These are phyloP conservation scores for Gryllus longicercus DNA, from an alignment of 2,888 invertebrate genomes.

Conservation along the genomic window DNA sequence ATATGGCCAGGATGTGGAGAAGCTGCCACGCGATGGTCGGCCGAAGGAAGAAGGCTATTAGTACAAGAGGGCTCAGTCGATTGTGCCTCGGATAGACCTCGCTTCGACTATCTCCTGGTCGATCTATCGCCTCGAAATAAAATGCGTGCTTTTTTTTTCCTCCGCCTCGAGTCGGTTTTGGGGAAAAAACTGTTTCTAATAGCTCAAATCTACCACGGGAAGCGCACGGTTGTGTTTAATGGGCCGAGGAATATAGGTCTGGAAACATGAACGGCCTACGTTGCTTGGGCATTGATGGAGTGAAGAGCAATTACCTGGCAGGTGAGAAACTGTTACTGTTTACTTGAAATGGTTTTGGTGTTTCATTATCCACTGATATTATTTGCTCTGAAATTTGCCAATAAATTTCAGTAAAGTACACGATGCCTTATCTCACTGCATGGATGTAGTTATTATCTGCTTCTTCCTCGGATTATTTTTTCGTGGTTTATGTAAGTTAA, in stretches of 20 bases:
- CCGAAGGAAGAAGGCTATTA: not conserved
- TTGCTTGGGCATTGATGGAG: too few relatives aligned
- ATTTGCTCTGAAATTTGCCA: too few relatives aligned
- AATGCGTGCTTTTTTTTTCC: not conserved
- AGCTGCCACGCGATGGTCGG: not conserved
- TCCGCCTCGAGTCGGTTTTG: not conserved
- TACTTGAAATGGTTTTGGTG: too few relatives aligned
- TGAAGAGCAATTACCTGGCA: too few relatives aligned
- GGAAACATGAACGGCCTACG: too few relatives aligned
- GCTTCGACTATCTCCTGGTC: not conserved
- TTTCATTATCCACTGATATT: too few relatives aligned
- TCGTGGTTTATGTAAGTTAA: too few relatives aligned
- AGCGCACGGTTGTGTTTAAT: not conserved
- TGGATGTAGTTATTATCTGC: too few relatives aligned
- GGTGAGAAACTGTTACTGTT: too few relatives aligned
- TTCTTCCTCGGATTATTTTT: too few relatives aligned
- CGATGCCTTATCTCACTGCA: too few relatives aligned
- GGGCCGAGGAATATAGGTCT: not conserved
- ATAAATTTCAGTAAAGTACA: too few relatives aligned
- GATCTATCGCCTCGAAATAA: not conserved
- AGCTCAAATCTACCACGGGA: not conserved
- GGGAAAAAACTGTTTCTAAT: not conserved
- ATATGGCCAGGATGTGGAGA: not conserved
- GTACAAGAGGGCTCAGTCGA: not conserved
- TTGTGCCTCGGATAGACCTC: not conserved